Conservation (phyloP, 2,888 invertebrate genomes). For the Elgonia sp. region DNA sequence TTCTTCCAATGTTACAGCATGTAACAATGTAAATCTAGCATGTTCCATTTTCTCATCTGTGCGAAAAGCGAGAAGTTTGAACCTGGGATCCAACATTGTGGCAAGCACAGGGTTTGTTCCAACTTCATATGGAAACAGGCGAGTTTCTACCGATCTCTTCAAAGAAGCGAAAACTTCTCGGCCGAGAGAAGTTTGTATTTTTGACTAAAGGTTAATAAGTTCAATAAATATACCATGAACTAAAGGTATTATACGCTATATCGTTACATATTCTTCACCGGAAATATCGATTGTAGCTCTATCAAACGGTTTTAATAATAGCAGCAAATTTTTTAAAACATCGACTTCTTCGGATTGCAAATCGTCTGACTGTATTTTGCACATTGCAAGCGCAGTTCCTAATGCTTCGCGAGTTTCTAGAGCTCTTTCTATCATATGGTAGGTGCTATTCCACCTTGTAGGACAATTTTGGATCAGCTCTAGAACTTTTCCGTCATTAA, state of each 20-base stretch:
- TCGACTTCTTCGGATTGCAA: background rate
- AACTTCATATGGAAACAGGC: slow-evolving; percentile 12
- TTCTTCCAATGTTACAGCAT: slow-evolving; percentile 25
- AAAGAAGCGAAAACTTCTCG: background rate
- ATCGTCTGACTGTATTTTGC: background rate
- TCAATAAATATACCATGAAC: background rate
- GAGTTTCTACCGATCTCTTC: slow-evolving; percentile 11
- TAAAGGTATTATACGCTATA: slow-evolving; percentile 12
- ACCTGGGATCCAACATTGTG: slow-evolving; percentile 36
- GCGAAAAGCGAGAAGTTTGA: slow-evolving; percentile 32
- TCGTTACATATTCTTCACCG: slow-evolving; percentile 22
- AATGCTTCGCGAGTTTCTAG: too few species aligned
- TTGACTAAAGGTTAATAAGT: background rate
- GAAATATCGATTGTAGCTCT: slow-evolving; percentile 2
- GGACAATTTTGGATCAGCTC: slow-evolving; percentile 15
- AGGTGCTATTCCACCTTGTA: too few species aligned
- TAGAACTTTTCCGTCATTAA: slow-evolving; percentile 10
- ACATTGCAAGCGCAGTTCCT: too few species aligned
- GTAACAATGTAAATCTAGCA: slow-evolving; percentile 1
- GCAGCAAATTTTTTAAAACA: background rate
- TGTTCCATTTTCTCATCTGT: slow-evolving; percentile 11
- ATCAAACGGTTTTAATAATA: slow-evolving; percentile 21
- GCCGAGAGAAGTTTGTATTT: slow-evolving; percentile 17
- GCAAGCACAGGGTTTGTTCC: slow-evolving; percentile 24
- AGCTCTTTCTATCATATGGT: too few species aligned